Evolutionary conservation across 23 tunicate genomes (phyloP).

Genomic region (Ciona savignyi): DNA sequence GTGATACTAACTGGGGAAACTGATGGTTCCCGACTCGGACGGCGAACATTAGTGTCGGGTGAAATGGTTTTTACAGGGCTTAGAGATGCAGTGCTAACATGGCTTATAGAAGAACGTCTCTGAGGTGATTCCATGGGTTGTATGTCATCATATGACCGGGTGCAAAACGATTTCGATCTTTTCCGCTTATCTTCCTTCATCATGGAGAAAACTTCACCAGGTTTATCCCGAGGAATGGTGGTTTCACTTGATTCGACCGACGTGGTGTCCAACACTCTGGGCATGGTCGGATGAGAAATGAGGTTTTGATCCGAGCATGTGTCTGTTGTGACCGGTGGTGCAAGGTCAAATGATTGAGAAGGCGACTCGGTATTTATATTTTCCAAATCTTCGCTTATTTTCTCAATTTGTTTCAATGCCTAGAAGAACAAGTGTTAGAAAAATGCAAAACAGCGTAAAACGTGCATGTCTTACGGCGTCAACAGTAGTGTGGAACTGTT

Average conservation of each 20-base stretch:
- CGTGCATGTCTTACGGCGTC: slow-evolving; percentile 48
- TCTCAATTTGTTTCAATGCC: slow-evolving; percentile 88
- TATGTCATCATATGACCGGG: not conserved
- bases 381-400: slow-evolving; percentile 51
- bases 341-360: too few species aligned
- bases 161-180: not conserved
- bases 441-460: too few species aligned
- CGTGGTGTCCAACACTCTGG: not conserved
- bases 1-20: not conserved
- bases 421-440: slow-evolving; percentile 7
- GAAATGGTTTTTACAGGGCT: not conserved
- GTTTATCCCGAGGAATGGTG: not conserved
- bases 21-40: not conserved
- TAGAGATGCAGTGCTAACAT: not conserved
- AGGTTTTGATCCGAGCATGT: not conserved
- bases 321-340: not conserved
- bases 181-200: not conserved
- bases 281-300: not conserved
- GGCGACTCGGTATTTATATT: not conserved
- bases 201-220: not conserved
- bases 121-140: not conserved
- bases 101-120: not conserved
- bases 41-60: not conserved
- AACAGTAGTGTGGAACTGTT: slow-evolving; percentile 45
- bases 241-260: too few species aligned